Conservation (phyloP, 2,113 vertebrate genomes). For the Lanius ludovicianus region DNA sequence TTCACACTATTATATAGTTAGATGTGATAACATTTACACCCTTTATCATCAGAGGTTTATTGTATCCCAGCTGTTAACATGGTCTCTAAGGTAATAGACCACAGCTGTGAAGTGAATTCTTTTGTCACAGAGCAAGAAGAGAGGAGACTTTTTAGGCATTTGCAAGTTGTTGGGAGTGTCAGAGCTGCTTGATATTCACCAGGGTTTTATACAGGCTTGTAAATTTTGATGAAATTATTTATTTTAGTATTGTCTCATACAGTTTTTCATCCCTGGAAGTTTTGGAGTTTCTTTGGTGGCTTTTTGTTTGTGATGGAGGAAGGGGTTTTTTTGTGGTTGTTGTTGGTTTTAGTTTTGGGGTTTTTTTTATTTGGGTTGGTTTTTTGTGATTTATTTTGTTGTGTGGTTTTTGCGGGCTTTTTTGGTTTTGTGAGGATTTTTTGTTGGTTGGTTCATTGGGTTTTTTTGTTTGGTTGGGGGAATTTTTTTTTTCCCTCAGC, state of each 20-base stretch:
- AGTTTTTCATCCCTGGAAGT: neutral
- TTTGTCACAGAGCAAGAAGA: neutral
- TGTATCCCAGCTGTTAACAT: neutral
- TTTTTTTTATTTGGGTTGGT: neutral
- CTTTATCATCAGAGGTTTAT: conserved; percentile 1
- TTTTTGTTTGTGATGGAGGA: neutral
- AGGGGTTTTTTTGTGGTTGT: neutral
- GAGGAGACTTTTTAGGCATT: neutral
- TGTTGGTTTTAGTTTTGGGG: neutral
- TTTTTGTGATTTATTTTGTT: neutral
- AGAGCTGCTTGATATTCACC: neutral
- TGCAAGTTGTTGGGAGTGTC: neutral
- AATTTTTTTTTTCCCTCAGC: too few species aligned
- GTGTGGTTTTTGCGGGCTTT: neutral
- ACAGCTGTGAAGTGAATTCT: neutral
- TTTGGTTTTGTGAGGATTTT: neutral
- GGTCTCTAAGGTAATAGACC: conserved; percentile 9
- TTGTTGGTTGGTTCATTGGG: neutral
- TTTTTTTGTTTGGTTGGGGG: neutral
- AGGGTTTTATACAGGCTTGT: neutral
- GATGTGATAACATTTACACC: neutral
- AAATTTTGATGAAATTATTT: neutral
- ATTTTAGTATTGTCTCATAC: neutral
- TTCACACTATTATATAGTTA: neutral
- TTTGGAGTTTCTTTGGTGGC: neutral